Evolutionary conservation across 1,140 invertebrate species (phyloP), one percentile per base, ranked within the genome.

Genomic region (Drosophila pachea): DNA sequence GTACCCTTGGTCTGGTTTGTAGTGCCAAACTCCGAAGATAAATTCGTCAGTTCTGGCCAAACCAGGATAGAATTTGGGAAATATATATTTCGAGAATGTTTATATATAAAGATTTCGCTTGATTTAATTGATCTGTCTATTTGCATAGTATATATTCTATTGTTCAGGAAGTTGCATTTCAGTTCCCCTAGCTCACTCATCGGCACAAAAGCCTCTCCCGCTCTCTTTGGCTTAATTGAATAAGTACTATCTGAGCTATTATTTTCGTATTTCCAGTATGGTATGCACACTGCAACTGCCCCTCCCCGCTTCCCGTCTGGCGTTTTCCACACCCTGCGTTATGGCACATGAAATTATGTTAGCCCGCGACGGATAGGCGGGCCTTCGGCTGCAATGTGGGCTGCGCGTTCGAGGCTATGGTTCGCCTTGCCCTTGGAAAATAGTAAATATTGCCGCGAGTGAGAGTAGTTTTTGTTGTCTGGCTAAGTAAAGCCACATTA

Each of bases 361-460:
- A 72, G 58, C 64, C 29, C 32, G 42, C 52, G 67, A 66, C 68
- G 8, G 14, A 32, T 60, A 42, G 35, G 45, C 33, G 32, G 12
- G 35, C 58, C 54, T 59, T 47, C 14, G 35, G 22, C 22, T 22
- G 22, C 22, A 22, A 22, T 22, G 22, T 22, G 22, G 22, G 1
- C 22, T 22, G 22, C 22, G 22, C 22, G 22, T 22, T 22, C 22
- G 22, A 22, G 22, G 1, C 22, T 22, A 22, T 22, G 22, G 22
- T 50, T 50, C 54, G 70, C 76, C 76, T 78, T 79, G 76, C 68
- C 76, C 76, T 81, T 79, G 73, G 67, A 69, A 76, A 76, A 62
- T 66, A 54, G 76, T 73, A 63, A 65, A 73, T 79, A 68, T 73
- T 55, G 47, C 60, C 72, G 67, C 64, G 70, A 60, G 64, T 67